phyloP scores from a whole-genome alignment of 1,140 invertebrate genomes.

The Hyles vespertilio region DNA sequence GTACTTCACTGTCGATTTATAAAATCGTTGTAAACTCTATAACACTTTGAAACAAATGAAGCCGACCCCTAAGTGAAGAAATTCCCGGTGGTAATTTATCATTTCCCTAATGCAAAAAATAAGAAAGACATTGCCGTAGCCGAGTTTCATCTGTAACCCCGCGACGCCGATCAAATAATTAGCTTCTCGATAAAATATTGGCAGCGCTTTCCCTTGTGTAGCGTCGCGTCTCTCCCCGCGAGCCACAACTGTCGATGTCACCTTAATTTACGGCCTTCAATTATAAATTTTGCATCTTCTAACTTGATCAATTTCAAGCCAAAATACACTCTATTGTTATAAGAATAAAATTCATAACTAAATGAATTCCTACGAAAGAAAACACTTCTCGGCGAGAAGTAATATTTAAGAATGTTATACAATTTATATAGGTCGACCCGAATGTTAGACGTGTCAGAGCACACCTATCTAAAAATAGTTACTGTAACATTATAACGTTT shows the following conservation, averaged over 20 bases:
- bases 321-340: slow-evolving; percentile 11
- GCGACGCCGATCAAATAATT: slow-evolving; percentile 62
- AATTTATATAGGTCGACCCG: slow-evolving; percentile 1
- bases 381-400: not conserved
- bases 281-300: slow-evolving; percentile 69
- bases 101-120: slow-evolving; percentile 45
- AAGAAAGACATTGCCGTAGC: slow-evolving; percentile 33
- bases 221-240: slow-evolving; percentile 35
- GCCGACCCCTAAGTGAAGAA: no score
- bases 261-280: slow-evolving; percentile 73
- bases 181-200: slow-evolving; percentile 70
- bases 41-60: no score
- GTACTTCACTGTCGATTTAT: no score
- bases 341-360: slow-evolving; percentile 6
- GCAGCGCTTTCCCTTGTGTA: slow-evolving; percentile 36
- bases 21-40: no score
- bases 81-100: slow-evolving; percentile 27
- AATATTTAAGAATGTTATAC: slow-evolving; percentile 18
- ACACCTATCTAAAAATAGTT: no score
- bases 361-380: not conserved
- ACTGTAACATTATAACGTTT: no score
- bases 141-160: slow-evolving; percentile 47
- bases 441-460: no score
- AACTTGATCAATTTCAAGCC: slow-evolving; percentile 8
- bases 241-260: slow-evolving; percentile 73